phyloP scores from a whole-genome alignment of 2,113 vertebrate species.

The Pungitius pungitius region DNA sequence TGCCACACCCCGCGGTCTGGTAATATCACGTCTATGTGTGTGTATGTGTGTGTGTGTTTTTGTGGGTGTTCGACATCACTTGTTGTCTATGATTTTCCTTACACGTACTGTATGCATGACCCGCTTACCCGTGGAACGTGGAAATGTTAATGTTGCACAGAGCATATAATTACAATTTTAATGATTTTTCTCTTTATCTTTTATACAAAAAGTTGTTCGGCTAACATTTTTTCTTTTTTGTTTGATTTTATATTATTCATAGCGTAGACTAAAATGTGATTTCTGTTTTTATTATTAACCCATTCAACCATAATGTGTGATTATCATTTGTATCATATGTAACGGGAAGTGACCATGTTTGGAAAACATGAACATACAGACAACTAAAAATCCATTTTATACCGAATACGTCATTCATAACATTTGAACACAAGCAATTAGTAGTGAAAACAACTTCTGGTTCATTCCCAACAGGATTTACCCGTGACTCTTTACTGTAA shows the following conservation, averaged over 20 bases:
- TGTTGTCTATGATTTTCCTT: slow-evolving; percentile 59
- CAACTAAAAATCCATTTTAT: not conserved
- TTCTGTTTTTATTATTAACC: not conserved
- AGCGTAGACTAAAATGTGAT: not conserved
- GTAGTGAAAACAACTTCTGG: slow-evolving; percentile 8
- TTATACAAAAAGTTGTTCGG: slow-evolving; percentile 40
- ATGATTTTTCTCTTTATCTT: slow-evolving; percentile 44
- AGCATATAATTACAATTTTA: slow-evolving; percentile 62
- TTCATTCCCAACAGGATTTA: slow-evolving; percentile 27
- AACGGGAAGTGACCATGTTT: not conserved
- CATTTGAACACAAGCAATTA: slow-evolving; percentile 31
- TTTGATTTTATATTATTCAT: slow-evolving; percentile 26
- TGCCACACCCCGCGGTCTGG: slow-evolving; percentile 59
- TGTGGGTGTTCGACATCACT: slow-evolving; percentile 48
- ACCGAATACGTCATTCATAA: not conserved
- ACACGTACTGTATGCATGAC: slow-evolving; percentile 40
- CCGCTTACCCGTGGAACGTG: slow-evolving; percentile 45
- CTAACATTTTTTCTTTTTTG: slow-evolving; percentile 26
- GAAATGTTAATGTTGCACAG: slow-evolving; percentile 57
- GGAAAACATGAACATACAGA: not conserved
- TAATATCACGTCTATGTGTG: slow-evolving; percentile 21
- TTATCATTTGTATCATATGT: not conserved
- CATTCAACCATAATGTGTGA: not conserved
- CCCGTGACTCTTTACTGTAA: slow-evolving; percentile 52
- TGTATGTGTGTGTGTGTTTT: slow-evolving; percentile 6